phyloP scores from a whole-genome alignment of 2,113 vertebrate genomes.

The Vicugna pacos region DNA sequence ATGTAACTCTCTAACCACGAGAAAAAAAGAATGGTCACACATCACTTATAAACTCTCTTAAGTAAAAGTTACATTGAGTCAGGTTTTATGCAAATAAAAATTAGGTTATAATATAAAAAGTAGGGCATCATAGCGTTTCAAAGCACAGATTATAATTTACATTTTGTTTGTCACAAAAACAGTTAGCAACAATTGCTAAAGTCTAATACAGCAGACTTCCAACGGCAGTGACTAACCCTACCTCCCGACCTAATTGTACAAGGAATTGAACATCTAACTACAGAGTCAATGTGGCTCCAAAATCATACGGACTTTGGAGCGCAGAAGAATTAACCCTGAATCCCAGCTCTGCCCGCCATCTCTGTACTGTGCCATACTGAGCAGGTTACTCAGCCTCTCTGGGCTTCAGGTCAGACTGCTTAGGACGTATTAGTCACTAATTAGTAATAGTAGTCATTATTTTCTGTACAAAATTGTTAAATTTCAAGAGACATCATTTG shows the following conservation, averaged over 20 bases:
- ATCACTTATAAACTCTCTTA: background rate
- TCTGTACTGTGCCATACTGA: background rate
- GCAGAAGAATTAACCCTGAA: background rate
- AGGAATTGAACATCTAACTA: no score
- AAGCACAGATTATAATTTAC: background rate
- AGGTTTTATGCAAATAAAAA: background rate
- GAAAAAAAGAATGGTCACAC: background rate
- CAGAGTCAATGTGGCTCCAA: fast-evolving
- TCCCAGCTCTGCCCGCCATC: background rate
- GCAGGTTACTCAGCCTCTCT: background rate
- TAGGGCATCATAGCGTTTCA: background rate
- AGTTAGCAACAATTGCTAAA: no score
- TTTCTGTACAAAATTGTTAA: background rate
- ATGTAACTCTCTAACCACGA: background rate
- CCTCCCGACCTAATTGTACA: background rate
- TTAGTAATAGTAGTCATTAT: fast-evolving
- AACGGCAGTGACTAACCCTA: background rate
- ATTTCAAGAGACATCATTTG: background rate
- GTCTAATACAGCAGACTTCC: background rate
- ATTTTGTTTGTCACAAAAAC: background rate
- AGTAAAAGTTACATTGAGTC: background rate
- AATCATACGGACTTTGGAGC: background rate
- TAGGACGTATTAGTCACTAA: background rate
- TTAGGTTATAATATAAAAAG: background rate
- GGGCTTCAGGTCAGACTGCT: no score